Evolutionary conservation across 2,888 invertebrate species (phyloP).

Genomic region (Trachelus tabidus): DNA sequence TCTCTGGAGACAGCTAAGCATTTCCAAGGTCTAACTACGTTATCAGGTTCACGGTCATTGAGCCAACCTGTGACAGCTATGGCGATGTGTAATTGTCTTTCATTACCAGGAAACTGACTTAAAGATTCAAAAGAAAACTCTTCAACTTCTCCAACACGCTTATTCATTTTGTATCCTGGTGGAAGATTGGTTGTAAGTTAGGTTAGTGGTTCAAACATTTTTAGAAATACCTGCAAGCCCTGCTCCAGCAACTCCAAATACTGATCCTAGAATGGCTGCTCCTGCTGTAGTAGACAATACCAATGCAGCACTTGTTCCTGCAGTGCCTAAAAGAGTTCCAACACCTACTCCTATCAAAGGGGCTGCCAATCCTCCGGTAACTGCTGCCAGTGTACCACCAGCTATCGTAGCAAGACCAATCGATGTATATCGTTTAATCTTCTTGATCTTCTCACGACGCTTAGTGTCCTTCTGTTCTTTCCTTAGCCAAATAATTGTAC

Average conservation of each 20-base stretch:
- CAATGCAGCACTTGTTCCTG: conserved; percentile 57
- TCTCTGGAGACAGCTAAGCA: conserved; percentile 70
- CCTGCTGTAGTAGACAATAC: conserved; percentile 69
- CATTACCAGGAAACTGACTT: conserved; percentile 48
- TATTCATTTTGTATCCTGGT: conserved; percentile 76
- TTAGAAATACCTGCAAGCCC: conserved; percentile 69
- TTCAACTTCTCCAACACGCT: conserved; percentile 75
- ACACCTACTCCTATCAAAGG: conserved; percentile 72
- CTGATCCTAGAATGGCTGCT: conserved; percentile 70
- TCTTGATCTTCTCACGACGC: conserved; percentile 67
- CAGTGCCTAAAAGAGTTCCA: conserved; percentile 66
- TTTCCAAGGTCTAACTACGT: conserved; percentile 70
- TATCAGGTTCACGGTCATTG: conserved; percentile 66
- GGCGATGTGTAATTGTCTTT: conserved; percentile 70
- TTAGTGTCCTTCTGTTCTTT: conserved; percentile 68
- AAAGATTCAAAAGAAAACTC: conserved; percentile 75
- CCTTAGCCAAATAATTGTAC: conserved; percentile 49
- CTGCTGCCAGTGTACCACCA: conserved; percentile 74
- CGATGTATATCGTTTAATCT: conserved; percentile 72
- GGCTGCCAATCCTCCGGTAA: conserved; percentile 77
- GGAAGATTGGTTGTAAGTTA: neutral
- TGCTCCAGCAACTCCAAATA: conserved; percentile 77
- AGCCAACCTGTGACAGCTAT: conserved; percentile 77
- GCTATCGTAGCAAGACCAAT: conserved; percentile 75
- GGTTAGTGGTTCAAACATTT: neutral